phyloP scores from a whole-genome alignment of 2,113 vertebrate species.

The Empidonax traillii region DNA sequence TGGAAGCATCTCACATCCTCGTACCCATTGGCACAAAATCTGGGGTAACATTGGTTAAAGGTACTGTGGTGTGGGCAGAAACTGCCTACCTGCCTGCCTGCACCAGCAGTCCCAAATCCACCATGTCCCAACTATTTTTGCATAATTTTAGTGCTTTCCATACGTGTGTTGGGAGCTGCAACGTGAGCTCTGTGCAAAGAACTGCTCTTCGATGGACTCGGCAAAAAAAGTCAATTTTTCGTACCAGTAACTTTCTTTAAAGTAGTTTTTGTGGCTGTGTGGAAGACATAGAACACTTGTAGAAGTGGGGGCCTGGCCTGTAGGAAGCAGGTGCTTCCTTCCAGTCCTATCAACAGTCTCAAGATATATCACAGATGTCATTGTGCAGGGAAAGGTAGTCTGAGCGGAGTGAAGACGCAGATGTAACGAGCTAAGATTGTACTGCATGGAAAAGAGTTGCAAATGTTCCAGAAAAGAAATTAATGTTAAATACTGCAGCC shows the following conservation, averaged over 20 bases:
- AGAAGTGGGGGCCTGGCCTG: not conserved
- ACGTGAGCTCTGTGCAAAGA: not conserved
- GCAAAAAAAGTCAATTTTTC: not conserved
- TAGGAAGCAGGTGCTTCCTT: slow-evolving; percentile 39
- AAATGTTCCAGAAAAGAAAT: not conserved
- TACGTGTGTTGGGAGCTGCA: not conserved
- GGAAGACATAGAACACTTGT: not conserved
- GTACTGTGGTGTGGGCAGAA: not conserved
- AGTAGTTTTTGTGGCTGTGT: not conserved
- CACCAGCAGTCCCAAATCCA: not conserved
- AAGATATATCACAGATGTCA: slow-evolving; percentile 22
- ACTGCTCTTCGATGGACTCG: not conserved
- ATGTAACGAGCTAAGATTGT: not conserved
- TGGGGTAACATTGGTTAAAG: not conserved
- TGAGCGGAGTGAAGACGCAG: not conserved
- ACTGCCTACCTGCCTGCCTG: not conserved
- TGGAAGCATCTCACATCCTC: not conserved
- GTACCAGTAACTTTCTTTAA: not conserved
- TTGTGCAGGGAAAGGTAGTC: not conserved
- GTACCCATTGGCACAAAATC: not conserved
- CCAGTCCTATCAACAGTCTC: not conserved
- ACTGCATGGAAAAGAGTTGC: not conserved
- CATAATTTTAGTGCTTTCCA: accelerated
- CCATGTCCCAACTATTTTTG: not conserved
- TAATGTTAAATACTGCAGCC: not conserved